Base-by-base conservation (phyloP, 2,113 vertebrate genomes). In the Smithornis capensis region DNA sequence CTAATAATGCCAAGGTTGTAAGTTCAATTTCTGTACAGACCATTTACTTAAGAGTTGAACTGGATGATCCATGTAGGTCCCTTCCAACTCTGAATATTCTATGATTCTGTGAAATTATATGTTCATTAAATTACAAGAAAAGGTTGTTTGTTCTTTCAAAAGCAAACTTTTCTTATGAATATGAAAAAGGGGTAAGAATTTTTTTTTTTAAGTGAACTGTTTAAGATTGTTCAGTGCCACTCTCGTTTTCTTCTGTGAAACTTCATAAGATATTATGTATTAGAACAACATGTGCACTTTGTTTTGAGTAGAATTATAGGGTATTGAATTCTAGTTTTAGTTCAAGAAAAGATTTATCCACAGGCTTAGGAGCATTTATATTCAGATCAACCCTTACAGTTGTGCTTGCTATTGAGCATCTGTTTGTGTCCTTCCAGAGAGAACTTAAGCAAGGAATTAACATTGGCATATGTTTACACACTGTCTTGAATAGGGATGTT, bases 121-220 rank as follows among this genome's bases (percentile, higher is more conserved):
- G 19, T 19, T 63, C 18, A 29, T 63, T 75, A 79, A 98, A 97
- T 91, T 98, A 98, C 91, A 98, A 97, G 90, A 95, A 97, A 70
- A 85, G 83, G 1, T 91, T 97, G 71, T 98, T 98, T 94, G 91
- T 97, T 92, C 96, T 98, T 73, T 97, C 73, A 4, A 98, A 97
- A 96, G 75, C 81, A 92, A 95, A 67, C 14, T 94, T 97, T 87
- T 97, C 94, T 49, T 97, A 98, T 19, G 96, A 98, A 68, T 97
- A 97, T 71, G 94, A 97, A 74, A 98, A 98, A 91, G 94, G 96
- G 93, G 95, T 97, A 92, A 97, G 95, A 71, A 71, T 44, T 33
- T 38, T 4, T 42, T 74, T 86, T 88, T 77, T 90, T 0, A 65
- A 73, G 7, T 12, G 55, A 62, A 31, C 29, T 74, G 6, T 37